A percentile compares a stretch with the other conserved stretches of the same genome.
These are phyloP conservation scores for Rhaphigaster nebulosa DNA, from an alignment of 2,888 invertebrate species.

Conservation along the genomic window DNA sequence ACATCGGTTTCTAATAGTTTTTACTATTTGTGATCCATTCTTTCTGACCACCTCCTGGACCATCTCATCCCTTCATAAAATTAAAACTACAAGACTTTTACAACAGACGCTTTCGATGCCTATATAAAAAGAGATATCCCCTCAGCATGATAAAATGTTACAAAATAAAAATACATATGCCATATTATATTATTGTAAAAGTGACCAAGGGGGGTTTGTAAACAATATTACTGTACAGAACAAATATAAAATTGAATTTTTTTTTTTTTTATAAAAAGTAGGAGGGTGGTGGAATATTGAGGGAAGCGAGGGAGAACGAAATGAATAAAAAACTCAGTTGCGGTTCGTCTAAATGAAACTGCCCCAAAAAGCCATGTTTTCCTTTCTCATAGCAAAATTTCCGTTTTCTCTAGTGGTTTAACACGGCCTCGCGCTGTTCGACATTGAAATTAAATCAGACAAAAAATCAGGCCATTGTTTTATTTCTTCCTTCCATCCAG, in stretches of 20 bases:
- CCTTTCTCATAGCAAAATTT: not conserved
- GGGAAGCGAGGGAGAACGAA: not conserved
- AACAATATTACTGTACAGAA: not conserved
- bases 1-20: too few species aligned
- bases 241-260: not conserved
- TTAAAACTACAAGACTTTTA: not conserved
- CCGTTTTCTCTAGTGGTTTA: not conserved
- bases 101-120: not conserved
- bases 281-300: not conserved
- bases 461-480: not conserved
- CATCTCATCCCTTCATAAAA: too few species aligned
- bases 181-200: not conserved
- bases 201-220: not conserved
- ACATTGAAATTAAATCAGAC: not conserved
- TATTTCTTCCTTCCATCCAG: not conserved
- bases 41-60: too few species aligned
- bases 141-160: too few species aligned
- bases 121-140: not conserved
- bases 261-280: constrained; percentile 21
- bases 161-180: not conserved
- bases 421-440: not conserved
- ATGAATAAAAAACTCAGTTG: constrained; percentile 34
- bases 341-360: not conserved
- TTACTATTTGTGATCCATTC: too few species aligned
- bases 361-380: constrained; percentile 3